Conservation (phyloP, 2,797 vertebrate species). For the Anomalospiza imberbis region DNA sequence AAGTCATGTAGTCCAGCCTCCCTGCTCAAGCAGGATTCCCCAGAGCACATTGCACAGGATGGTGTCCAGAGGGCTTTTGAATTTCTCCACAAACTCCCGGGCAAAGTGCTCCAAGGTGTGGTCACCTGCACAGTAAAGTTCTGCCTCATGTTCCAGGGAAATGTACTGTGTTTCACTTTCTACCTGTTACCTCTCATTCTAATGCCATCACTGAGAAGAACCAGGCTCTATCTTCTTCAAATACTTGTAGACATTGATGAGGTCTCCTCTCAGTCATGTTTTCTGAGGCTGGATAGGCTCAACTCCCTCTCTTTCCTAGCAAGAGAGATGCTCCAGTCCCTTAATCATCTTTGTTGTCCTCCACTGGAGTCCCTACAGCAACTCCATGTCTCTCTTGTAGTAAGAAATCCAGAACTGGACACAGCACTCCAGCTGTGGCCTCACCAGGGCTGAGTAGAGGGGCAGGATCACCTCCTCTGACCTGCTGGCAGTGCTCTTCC, state of each 20-base stretch:
- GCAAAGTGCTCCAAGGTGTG: background rate
- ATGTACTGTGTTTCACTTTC: rapidly evolving
- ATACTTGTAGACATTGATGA: rapidly evolving
- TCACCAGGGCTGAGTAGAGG: too few species aligned
- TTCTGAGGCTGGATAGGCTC: background rate
- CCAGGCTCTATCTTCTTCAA: background rate
- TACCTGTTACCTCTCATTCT: background rate
- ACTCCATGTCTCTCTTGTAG: background rate
- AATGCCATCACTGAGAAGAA: background rate
- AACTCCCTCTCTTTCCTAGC: background rate
- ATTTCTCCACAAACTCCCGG: background rate
- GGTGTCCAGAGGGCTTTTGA: background rate
- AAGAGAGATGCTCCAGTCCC: background rate
- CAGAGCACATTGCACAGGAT: background rate
- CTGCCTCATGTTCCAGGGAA: background rate
- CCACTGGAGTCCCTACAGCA: background rate
- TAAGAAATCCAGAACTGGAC: background rate
- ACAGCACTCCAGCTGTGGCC: background rate
- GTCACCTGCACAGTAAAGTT: background rate
- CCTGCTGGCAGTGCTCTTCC: background rate
- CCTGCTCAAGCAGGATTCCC: background rate
- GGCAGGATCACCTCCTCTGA: background rate
- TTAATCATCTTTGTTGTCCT: background rate
- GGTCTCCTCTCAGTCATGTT: too few species aligned
- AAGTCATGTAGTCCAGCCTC: background rate